Evolutionary conservation across 1,140 invertebrate species (phyloP).

Genomic region (Bradynema listronoti): DNA sequence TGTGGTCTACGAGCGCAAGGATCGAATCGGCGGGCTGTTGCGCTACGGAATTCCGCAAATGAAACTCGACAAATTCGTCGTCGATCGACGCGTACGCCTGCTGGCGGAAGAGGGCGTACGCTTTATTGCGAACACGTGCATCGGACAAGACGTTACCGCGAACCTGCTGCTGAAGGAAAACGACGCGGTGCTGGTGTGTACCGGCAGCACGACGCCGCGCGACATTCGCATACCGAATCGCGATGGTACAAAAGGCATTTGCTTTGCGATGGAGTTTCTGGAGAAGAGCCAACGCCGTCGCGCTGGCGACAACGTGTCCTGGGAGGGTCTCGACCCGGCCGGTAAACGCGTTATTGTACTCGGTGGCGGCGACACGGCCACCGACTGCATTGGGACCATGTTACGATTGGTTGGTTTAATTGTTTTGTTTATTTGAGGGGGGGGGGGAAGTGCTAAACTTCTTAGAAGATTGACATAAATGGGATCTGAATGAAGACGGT

Average conservation of each 20-base stretch:
- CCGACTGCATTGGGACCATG: constrained; percentile 96
- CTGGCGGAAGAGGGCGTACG: constrained; percentile 80
- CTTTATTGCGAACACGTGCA: constrained; percentile 80
- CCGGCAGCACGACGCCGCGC: constrained; percentile 90
- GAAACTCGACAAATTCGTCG: constrained; percentile 62
- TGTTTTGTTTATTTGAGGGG: background rate
- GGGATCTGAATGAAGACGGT: background rate
- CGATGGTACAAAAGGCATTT: constrained; percentile 74
- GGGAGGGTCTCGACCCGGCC: constrained; percentile 70
- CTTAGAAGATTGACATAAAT: background rate
- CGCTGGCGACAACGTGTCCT: constrained; percentile 66
- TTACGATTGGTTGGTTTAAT: constrained; percentile 69
- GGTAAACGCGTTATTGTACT: constrained; percentile 93
- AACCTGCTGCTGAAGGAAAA: constrained; percentile 69
- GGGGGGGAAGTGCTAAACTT: too few relatives aligned
- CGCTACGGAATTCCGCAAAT: constrained; percentile 81
- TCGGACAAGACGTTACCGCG: constrained; percentile 81
- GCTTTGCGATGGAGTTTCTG: constrained; percentile 94
- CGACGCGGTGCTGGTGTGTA: constrained; percentile 80
- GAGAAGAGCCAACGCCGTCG: constrained; percentile 95
- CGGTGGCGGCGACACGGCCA: constrained; percentile 97
- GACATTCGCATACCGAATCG: constrained; percentile 72
- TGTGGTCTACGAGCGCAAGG: constrained; percentile 91
- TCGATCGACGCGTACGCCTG: constrained; percentile 78
- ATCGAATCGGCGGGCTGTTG: constrained; percentile 82